Evolutionary conservation across 2,888 invertebrate species (phyloP), one percentile per base, ranked within the genome.

Genomic region (Strigamia transsilvanica): DNA sequence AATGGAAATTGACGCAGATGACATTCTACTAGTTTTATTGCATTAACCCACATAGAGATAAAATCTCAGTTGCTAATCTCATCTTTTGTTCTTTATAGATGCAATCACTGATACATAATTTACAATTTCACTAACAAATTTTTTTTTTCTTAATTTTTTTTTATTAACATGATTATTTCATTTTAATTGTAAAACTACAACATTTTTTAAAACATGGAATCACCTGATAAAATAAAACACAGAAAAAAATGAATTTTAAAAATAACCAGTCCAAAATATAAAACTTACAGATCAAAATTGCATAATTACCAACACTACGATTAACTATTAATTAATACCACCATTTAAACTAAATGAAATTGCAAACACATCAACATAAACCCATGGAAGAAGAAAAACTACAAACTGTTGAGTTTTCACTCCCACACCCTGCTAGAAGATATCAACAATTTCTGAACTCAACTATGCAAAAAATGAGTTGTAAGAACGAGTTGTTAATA

Each of bases 131-230:
- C 73, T 73, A 73, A 73, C 73, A 32, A 27, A 2, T 73, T 73
- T 12, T 32, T n/a, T 73, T 18, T 56, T 56, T 10, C n/a, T 46
- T 1, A 10, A 2, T n/a, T 66, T 21, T 10, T 66, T 21, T 21
- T 66, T 27, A 73, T 73, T 73, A 73, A 73, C 73, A 73, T 73
- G 27, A 32, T 73, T 32, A 56, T 56, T 73, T 73, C 32, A 18
- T 73, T 73, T 79, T 80, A 41, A 80, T 51, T 80, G 46, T 80
- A 80, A 51, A 80, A 51, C 80, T 80, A 80, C 80, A 80, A 80
- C 80, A 80, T 51, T 80, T 80, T 51, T 21, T 42, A n/a, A n/a
- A 21, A 73, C 32, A 73, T 73, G 73, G 73, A 73, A 73, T 73
- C 32, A 73, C 73, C 32, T 27, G 12, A 27, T 9, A 73, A 27